Conservation (phyloP, 2,797 vertebrate genomes). For the Coregonus sp. region DNA sequence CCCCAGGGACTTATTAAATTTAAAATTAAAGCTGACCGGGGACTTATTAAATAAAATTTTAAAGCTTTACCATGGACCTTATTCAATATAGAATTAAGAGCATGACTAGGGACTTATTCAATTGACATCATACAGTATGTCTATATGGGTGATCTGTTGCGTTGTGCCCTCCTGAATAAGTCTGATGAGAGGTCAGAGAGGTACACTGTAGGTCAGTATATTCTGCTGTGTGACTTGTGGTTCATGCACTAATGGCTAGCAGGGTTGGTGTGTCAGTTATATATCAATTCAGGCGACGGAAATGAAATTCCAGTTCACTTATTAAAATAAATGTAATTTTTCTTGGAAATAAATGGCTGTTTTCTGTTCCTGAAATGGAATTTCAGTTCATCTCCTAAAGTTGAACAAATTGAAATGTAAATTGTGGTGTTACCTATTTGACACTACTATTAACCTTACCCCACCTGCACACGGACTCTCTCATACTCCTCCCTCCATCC, state of each 20-base stretch:
- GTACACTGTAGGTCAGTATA: too few species aligned
- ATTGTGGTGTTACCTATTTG: not conserved
- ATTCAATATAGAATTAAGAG: not conserved
- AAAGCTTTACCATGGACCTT: too few species aligned
- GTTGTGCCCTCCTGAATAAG: slow-evolving; percentile 9
- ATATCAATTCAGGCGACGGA: slow-evolving; percentile 29
- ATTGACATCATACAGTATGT: not conserved
- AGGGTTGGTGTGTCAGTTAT: slow-evolving; percentile 16
- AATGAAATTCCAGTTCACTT: not conserved
- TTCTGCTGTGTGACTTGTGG: not conserved
- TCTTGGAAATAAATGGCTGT: not conserved
- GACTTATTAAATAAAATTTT: too few species aligned
- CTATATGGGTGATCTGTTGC: not conserved
- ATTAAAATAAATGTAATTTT: too few species aligned
- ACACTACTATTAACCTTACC: slow-evolving; percentile 9
- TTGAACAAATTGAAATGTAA: not conserved
- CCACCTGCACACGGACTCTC: slow-evolving; percentile 37
- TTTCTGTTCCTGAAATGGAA: not conserved
- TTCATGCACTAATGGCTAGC: not conserved
- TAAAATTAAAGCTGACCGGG: too few species aligned
- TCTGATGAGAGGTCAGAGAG: not conserved
- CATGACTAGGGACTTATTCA: not conserved
- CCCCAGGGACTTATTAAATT: too few species aligned
- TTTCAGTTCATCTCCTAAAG: not conserved
- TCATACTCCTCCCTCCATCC: slow-evolving; percentile 8